A percentile compares a stretch with the other conserved stretches of the same genome.
Evolutionary conservation across 1,140 invertebrate species (phyloP).

Genomic region (Caenorhabditis tropicalis): DNA sequence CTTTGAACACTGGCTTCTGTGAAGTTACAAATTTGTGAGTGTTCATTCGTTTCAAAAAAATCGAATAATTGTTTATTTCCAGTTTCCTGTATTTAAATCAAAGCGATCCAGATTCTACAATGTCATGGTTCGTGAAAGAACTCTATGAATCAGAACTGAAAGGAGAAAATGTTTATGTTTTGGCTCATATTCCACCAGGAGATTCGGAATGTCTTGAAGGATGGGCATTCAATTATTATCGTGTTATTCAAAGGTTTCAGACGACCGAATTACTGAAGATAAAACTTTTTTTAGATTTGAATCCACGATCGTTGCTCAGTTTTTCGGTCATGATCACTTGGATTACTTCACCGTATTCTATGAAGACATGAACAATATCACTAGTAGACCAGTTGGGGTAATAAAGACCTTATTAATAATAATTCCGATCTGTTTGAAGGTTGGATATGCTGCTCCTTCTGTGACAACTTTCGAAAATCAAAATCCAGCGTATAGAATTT

Average conservation of each 20-base stretch:
- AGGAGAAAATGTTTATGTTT: slow-evolving; percentile 92
- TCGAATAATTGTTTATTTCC: slow-evolving; percentile 74
- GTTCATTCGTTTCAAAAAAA: neutral
- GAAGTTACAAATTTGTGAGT: slow-evolving; percentile 70
- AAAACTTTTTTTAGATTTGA: slow-evolving; percentile 81
- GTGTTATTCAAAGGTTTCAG: slow-evolving; percentile 74
- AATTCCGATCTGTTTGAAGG: slow-evolving; percentile 28
- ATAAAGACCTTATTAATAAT: neutral
- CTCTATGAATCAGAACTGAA: slow-evolving; percentile 87
- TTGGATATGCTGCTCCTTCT: slow-evolving; percentile 65
- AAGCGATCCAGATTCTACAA: slow-evolving; percentile 90
- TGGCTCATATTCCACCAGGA: slow-evolving; percentile 88
- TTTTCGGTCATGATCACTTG: slow-evolving; percentile 92
- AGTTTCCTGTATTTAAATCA: slow-evolving; percentile 95
- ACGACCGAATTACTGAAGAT: no score
- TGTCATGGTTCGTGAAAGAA: slow-evolving; percentile 93
- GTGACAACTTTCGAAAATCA: slow-evolving; percentile 67
- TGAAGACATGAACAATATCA: slow-evolving; percentile 68
- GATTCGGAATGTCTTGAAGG: slow-evolving; percentile 76
- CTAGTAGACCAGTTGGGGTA: slow-evolving; percentile 51
- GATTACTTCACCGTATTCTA: slow-evolving; percentile 86
- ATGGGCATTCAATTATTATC: slow-evolving; percentile 76
- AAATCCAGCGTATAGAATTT: slow-evolving; percentile 69
- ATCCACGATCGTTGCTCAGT: slow-evolving; percentile 87
- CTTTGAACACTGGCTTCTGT: slow-evolving; percentile 70